phyloP scores from a whole-genome alignment of 2,113 vertebrate genomes.

The Sitta europaea region DNA sequence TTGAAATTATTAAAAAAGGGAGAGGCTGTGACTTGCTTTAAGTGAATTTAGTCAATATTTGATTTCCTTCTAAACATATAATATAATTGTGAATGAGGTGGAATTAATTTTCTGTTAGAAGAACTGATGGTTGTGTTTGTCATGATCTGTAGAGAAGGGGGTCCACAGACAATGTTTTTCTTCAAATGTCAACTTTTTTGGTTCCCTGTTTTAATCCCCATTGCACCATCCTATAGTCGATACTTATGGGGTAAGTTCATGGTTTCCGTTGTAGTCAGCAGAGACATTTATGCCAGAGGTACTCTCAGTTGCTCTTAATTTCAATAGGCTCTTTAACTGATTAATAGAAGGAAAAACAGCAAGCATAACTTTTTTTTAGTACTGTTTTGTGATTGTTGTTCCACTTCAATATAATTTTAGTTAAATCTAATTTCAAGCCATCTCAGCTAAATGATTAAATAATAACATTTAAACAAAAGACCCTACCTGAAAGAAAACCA shows the following conservation, averaged over 20 bases:
- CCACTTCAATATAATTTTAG: neutral
- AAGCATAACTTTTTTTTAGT: neutral
- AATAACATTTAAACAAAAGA: neutral
- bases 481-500: neutral
- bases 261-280: neutral
- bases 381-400: neutral
- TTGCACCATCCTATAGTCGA: neutral
- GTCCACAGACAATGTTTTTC: neutral
- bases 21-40: neutral
- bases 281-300: neutral
- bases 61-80: neutral
- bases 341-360: neutral
- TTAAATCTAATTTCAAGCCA: conserved; percentile 23
- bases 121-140: neutral
- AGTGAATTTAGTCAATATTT: neutral
- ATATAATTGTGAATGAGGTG: neutral
- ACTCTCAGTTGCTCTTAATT: neutral
- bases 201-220: neutral
- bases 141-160: neutral
- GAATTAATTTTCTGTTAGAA: neutral
- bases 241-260: neutral
- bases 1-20: neutral
- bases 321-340: neutral
- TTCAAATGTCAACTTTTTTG: neutral
- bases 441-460: conserved; percentile 4